Percentiles rank a stretch among this genome's conserved stretches.
Evolutionary conservation across 2,888 invertebrate species (phyloP).

Genomic region (Drosophila pseudotalamancana): DNA sequence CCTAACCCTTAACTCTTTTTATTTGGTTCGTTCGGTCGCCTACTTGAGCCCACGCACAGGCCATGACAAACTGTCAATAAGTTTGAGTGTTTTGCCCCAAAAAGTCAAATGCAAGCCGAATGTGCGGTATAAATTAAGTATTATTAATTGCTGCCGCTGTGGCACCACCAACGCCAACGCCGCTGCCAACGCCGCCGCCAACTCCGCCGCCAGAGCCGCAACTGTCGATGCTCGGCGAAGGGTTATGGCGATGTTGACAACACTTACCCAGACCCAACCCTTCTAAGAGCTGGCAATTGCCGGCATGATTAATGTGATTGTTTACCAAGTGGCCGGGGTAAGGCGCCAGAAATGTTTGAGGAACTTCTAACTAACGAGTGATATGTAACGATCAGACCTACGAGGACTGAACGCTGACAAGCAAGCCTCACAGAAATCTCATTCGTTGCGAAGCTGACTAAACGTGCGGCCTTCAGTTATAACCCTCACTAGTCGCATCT

Average conservation of each 20-base stretch:
- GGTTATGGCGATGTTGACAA: conserved; percentile 72
- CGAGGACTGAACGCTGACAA: not conserved
- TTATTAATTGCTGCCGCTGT: conserved; percentile 73
- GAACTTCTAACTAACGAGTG: conserved; percentile 1
- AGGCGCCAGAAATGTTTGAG: conserved; percentile 10
- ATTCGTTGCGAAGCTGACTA: too few species aligned
- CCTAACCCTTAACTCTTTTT: conserved; percentile 30
- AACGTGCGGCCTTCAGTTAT: too few species aligned
- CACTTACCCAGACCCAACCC: conserved; percentile 37
- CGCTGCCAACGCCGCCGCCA: conserved; percentile 26
- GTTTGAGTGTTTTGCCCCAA: conserved; percentile 63
- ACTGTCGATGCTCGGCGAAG: conserved; percentile 52
- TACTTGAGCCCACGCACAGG: conserved; percentile 36
- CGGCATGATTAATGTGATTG: conserved; percentile 48
- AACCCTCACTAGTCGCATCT: too few species aligned
- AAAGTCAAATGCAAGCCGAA: conserved; percentile 62
- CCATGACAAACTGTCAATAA: conserved; percentile 59
- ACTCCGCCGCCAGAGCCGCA: conserved; percentile 19
- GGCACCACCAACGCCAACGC: conserved; percentile 25
- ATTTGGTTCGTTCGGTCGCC: conserved; percentile 10
- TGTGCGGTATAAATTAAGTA: conserved; percentile 71
- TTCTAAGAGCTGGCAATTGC: conserved; percentile 30
- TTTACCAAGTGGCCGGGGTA: conserved; percentile 32
- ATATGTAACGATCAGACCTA: conserved; percentile 1
- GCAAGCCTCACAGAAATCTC: too few species aligned